A percentile compares a stretch with the other conserved stretches of the same genome.
These are phyloP conservation scores for Aricia artaxerxes DNA, from an alignment of 2,888 invertebrate species.

Conservation along the genomic window DNA sequence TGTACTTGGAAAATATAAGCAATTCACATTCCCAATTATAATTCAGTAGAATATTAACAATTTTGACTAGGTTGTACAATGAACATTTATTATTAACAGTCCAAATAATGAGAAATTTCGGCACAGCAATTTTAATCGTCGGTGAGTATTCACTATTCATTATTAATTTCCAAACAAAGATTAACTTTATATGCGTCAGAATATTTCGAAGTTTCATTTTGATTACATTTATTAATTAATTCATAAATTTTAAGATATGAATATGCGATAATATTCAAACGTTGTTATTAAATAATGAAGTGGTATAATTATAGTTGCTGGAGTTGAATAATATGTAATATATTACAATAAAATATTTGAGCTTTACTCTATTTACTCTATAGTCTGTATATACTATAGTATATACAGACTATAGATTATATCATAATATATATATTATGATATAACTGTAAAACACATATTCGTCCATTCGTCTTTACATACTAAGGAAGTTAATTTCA, in stretches of 20 bases:
- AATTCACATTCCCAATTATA: not conserved
- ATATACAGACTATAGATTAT: too few relatives aligned
- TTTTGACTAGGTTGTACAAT: not conserved
- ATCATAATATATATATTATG: not conserved
- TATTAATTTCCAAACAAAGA: not conserved
- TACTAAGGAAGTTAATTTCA: not conserved
- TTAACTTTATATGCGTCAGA: constrained; percentile 2
- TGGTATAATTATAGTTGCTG: too few relatives aligned
- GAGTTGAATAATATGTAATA: not conserved
- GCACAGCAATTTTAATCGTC: not conserved
- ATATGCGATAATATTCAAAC: not conserved
- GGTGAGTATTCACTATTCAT: constrained; percentile 4
- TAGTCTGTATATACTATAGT: too few relatives aligned
- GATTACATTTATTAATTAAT: not conserved
- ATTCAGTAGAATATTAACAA: not conserved
- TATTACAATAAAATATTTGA: not conserved
- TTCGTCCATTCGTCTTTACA: not conserved
- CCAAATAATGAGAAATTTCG: constrained; percentile 2
- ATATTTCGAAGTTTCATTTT: not conserved
- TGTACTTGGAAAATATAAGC: not conserved
- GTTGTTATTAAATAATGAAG: too few relatives aligned
- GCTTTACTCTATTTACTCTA: too few relatives aligned
- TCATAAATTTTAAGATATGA: not conserved
- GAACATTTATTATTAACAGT: not conserved
- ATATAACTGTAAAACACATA: not conserved